A percentile compares a stretch with the other conserved stretches of the same genome.
Conservation (phyloP, 2,113 vertebrate species). For the Oreotrochilus melanogaster region DNA sequence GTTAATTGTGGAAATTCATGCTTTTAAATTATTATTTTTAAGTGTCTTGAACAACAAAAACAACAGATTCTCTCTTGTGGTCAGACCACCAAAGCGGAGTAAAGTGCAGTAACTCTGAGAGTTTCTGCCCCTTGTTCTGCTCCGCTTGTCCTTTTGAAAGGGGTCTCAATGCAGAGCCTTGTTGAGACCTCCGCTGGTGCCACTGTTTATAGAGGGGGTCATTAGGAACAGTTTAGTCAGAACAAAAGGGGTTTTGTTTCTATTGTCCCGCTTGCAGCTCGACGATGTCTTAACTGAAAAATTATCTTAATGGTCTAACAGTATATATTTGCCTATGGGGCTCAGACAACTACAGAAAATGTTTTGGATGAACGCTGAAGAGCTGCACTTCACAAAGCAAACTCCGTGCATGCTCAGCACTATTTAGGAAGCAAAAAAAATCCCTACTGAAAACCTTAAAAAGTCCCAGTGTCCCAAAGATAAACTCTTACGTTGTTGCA, state of each 20-base stretch:
- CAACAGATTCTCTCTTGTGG: slow-evolving; percentile 55
- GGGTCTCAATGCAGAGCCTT: slow-evolving; percentile 85
- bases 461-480: not conserved
- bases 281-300: slow-evolving; percentile 78
- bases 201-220: slow-evolving; percentile 88
- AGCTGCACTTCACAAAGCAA: slow-evolving; percentile 68
- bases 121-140: slow-evolving; percentile 79
- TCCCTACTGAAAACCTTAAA: slow-evolving; percentile 60
- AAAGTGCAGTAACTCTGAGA: slow-evolving; percentile 54
- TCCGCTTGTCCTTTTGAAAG: slow-evolving; percentile 87
- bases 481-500: not conserved
- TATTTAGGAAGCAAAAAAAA: slow-evolving; percentile 15
- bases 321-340: slow-evolving; percentile 60
- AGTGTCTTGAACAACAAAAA: slow-evolving; percentile 67
- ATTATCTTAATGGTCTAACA: slow-evolving; percentile 72
- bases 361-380: slow-evolving; percentile 53
- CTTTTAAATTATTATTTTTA: slow-evolving; percentile 41
- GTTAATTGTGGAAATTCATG: slow-evolving; percentile 58
- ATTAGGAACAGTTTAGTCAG: slow-evolving; percentile 88
- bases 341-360: slow-evolving; percentile 34
- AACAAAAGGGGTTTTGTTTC: slow-evolving; percentile 96
- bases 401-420: not conserved
- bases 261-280: slow-evolving; percentile 85
- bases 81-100: slow-evolving; percentile 78
- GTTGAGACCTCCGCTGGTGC: slow-evolving; percentile 82